Conservation (phyloP, 1,140 invertebrate genomes). For the Drosophila nikananu region DNA sequence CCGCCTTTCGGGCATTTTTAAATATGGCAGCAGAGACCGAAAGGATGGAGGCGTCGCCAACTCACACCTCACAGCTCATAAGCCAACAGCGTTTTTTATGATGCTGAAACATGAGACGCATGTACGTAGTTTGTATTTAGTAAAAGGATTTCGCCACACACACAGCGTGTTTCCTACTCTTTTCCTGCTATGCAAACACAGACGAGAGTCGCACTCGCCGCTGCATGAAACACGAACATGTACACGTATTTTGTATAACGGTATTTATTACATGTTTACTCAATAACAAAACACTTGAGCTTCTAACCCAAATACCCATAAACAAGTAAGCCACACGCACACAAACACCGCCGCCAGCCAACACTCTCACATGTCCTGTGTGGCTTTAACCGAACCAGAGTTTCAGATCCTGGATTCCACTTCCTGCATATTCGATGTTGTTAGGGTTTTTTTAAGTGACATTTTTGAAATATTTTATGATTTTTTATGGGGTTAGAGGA, state of each 20-base stretch:
- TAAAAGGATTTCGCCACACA: slow-evolving; percentile 65
- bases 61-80: slow-evolving; percentile 22
- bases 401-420: slow-evolving; percentile 14
- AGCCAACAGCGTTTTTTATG: slow-evolving; percentile 57
- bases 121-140: slow-evolving; percentile 73
- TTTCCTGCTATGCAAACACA: slow-evolving; percentile 55
- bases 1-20: slow-evolving; percentile 71
- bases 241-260: slow-evolving; percentile 73
- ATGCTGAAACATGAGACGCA: slow-evolving; percentile 70
- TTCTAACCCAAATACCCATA: slow-evolving; percentile 79
- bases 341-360: not conserved
- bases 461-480: not conserved
- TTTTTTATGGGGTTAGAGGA: not conserved
- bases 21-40: slow-evolving; percentile 33
- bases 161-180: slow-evolving; percentile 23
- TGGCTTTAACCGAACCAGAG: slow-evolving; percentile 18
- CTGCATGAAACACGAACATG: slow-evolving; percentile 58
- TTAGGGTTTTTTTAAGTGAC: not conserved
- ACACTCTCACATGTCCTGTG: not conserved
- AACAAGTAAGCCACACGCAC: slow-evolving; percentile 63
- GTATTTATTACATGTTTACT: slow-evolving; percentile 80
- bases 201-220: slow-evolving; percentile 45
- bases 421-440: slow-evolving; percentile 26
- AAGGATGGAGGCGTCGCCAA: slow-evolving; percentile 14
- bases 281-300: slow-evolving; percentile 78